Conservation (phyloP, 2,797 vertebrate species). For the Lophius americanus region DNA sequence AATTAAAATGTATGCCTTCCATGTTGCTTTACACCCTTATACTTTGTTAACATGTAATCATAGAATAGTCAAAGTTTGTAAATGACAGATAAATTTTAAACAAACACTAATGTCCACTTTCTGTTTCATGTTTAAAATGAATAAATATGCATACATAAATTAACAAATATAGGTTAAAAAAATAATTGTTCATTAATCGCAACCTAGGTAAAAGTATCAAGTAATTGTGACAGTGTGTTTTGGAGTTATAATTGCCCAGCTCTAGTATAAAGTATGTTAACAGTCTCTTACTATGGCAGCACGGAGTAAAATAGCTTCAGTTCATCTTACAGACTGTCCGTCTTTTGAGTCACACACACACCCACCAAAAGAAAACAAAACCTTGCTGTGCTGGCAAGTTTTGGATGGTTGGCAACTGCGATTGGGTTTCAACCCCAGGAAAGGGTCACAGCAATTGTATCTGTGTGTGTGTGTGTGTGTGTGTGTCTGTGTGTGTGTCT, state of each 20-base stretch:
- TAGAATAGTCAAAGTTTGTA: background rate
- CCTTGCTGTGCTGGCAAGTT: constrained; percentile 65
- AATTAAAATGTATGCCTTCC: too few relatives aligned
- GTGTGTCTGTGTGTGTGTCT: constrained; percentile 40
- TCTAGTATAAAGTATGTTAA: constrained; percentile 30
- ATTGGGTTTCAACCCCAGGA: constrained; percentile 70
- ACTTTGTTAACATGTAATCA: background rate
- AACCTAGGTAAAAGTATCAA: too few relatives aligned
- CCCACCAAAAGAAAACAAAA: constrained; percentile 57
- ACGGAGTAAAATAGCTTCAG: constrained; percentile 10
- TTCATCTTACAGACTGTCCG: constrained; percentile 38
- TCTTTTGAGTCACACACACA: constrained; percentile 37
- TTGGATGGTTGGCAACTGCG: constrained; percentile 61
- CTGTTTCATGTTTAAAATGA: background rate
- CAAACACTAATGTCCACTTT: background rate
- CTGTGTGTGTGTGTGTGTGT: constrained; percentile 30
- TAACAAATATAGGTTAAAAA: too few relatives aligned
- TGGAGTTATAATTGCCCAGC: background rate
- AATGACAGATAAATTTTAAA: background rate
- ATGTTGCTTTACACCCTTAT: too few relatives aligned
- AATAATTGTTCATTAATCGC: too few relatives aligned
- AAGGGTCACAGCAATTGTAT: constrained; percentile 65
- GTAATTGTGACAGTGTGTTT: too few relatives aligned
- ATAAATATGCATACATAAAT: too few relatives aligned
- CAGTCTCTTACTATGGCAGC: constrained; percentile 1